These are phyloP conservation scores for Hyperoplus immaculatus DNA, from an alignment of 2,797 vertebrate genomes.

Conservation along the genomic window DNA sequence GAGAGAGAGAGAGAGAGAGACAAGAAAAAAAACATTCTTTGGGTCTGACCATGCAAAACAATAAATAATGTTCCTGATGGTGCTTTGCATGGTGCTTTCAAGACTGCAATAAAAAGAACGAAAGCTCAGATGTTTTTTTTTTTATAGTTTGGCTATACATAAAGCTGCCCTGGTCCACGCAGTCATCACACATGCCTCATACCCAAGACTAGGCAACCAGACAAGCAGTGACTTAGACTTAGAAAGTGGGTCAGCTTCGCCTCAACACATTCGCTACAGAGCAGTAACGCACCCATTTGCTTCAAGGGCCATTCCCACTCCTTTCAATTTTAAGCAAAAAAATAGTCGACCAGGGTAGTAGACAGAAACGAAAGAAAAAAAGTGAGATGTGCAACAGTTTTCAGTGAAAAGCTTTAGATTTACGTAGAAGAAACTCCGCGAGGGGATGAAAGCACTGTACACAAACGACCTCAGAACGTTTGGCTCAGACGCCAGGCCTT, in stretches of 20 bases:
- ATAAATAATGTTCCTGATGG: slow-evolving; percentile 80
- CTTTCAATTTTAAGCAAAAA: slow-evolving; percentile 34
- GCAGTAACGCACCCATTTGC: slow-evolving; percentile 49
- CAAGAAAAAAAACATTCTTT: slow-evolving; percentile 81
- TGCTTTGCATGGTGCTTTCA: slow-evolving; percentile 74
- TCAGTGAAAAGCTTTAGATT: slow-evolving; percentile 72
- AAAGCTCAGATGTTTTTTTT: slow-evolving; percentile 41
- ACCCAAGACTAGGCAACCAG: slow-evolving; percentile 41
- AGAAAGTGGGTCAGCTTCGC: slow-evolving; percentile 41
- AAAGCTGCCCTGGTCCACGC: slow-evolving; percentile 51
- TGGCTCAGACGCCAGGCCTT: background rate
- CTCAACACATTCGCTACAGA: slow-evolving; percentile 54
- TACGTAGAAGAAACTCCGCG: slow-evolving; percentile 67
- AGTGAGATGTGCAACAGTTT: slow-evolving; percentile 73
- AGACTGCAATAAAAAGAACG: slow-evolving; percentile 54
- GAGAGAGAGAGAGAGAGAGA: slow-evolving; percentile 39
- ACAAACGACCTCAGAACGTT: slow-evolving; percentile 41
- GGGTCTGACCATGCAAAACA: slow-evolving; percentile 87
- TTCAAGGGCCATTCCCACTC: slow-evolving; percentile 48
- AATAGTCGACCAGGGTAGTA: slow-evolving; percentile 49
- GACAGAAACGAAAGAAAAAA: slow-evolving; percentile 57
- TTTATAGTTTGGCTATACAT: slow-evolving; percentile 55
- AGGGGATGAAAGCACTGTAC: slow-evolving; percentile 73
- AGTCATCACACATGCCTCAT: slow-evolving; percentile 29
- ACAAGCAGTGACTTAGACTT: slow-evolving; percentile 38